Conservation (phyloP, 2,888 invertebrate genomes). For the Leucophenga maculata region DNA sequence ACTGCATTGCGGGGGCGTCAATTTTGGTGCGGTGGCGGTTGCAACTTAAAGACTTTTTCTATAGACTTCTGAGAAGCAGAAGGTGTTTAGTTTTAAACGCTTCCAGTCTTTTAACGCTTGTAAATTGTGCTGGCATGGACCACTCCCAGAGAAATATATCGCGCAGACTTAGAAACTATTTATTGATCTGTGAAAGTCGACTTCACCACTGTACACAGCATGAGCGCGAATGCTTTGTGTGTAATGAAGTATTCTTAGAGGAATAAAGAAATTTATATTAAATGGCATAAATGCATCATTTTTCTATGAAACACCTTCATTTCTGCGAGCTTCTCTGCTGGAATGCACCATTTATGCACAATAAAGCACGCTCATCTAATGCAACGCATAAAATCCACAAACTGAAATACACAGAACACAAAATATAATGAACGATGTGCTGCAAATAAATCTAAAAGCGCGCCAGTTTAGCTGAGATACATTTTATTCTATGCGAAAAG, state of each 20-base stretch:
- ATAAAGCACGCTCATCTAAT: slow-evolving; percentile 28
- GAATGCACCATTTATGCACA: background rate
- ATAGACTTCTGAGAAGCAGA: slow-evolving; percentile 64
- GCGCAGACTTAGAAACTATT: too few relatives aligned
- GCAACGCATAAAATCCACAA: slow-evolving; percentile 21
- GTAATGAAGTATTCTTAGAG: too few relatives aligned
- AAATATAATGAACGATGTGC: slow-evolving; percentile 1
- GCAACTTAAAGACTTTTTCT: background rate
- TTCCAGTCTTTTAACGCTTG: slow-evolving; percentile 59
- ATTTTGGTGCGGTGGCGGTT: background rate
- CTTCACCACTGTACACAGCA: too few relatives aligned
- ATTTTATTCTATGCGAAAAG: background rate
- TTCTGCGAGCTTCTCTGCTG: too few relatives aligned
- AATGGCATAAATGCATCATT: too few relatives aligned
- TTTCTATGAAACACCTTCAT: too few relatives aligned
- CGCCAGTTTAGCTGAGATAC: background rate
- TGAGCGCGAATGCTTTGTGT: too few relatives aligned
- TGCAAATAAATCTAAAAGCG: slow-evolving; percentile 17
- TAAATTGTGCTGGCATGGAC: too few relatives aligned
- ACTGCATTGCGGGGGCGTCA: background rate
- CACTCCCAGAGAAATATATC: too few relatives aligned
- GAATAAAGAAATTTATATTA: too few relatives aligned
- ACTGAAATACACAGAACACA: too few relatives aligned
- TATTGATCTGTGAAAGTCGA: too few relatives aligned
- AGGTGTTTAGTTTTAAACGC: slow-evolving; percentile 67